Evolutionary conservation across 2,113 vertebrate genomes (phyloP), one percentile per base, ranked within the genome.

Genomic region (Rafetus swinhoei): DNA sequence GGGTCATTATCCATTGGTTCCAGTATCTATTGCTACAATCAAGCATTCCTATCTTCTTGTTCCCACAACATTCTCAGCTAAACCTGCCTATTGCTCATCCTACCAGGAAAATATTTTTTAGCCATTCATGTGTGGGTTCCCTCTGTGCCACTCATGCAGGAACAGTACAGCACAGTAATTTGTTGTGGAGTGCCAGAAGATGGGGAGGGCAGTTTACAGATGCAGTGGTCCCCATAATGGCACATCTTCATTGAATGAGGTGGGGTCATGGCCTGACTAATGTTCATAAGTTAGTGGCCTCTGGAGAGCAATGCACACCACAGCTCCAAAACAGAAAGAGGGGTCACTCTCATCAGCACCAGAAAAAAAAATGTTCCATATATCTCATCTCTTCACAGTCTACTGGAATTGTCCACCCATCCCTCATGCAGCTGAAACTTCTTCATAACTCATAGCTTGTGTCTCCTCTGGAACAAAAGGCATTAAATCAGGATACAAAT

Each of bases 51-150:
- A 50, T 27, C 39, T 50, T 93, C 56, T 79, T 10, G 4, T 5
- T 80, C 60, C 7, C 86, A n/a, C 0, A 1, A 62, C 65, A 77
- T 0, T 1, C 9, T 10, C 59, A 72, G 45, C 25, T 77, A 77
- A 77, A 50, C 74, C 74, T 77, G 14, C 35, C 24, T 77, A 72
- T 50, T 77, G 77, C 1, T 0, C 35, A 74, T 1, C 5, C 1
- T 1, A 22, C n/a, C 6, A 3, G 4, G 15, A 57, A 11, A 89
- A 15, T 0, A 0, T n/a, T 79, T 62, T 10, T 14, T 0, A 2
- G 4, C 54, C 59, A 3, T 8, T 39, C 79, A 29, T 1, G 0
- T 77, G 4, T 86, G 84, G 3, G 15, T 35, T 89, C 59, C 65
- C 81, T n/a, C 84, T 54, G n/a, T 62, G 69, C 13, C 25, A 10